These are phyloP conservation scores for Strigamia transsilvanica DNA, from an alignment of 2,888 invertebrate genomes.

Conservation along the genomic window DNA sequence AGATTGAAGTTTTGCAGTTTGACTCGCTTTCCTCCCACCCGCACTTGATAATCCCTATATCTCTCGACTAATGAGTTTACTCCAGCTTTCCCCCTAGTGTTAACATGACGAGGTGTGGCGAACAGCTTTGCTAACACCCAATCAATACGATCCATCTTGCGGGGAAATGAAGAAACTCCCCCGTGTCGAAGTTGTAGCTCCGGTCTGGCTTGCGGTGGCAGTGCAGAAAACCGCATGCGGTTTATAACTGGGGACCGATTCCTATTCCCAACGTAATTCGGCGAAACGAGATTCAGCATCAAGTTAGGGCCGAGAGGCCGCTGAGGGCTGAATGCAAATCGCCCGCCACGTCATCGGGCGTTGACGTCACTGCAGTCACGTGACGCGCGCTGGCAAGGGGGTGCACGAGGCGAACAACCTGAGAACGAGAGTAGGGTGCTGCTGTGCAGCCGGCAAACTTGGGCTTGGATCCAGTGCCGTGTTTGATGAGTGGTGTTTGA, in stretches of 20 bases:
- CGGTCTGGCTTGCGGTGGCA: not conserved
- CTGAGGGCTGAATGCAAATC: constrained; percentile 7
- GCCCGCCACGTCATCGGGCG: not conserved
- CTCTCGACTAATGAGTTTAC: not conserved
- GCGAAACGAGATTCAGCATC: constrained; percentile 2
- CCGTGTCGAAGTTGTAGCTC: not conserved
- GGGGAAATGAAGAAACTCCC: constrained; percentile 26
- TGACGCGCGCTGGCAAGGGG: constrained; percentile 21
- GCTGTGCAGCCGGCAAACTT: constrained; percentile 30
- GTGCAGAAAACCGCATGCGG: constrained; percentile 9
- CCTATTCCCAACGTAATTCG: constrained; percentile 21
- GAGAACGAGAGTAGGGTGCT: constrained; percentile 30
- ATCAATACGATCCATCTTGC: constrained; percentile 30
- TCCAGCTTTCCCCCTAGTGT: constrained; percentile 11
- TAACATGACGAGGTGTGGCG: constrained; percentile 13
- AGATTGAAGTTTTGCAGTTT: too few relatives aligned
- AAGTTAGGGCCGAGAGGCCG: not conserved
- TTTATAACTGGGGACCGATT: constrained; percentile 19
- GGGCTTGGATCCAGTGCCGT: constrained; percentile 25
- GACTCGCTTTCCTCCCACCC: not conserved
- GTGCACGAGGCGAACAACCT: constrained; percentile 30
- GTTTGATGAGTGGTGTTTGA: constrained; percentile 26
- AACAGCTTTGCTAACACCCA: constrained; percentile 14
- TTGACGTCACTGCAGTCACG: not conserved
- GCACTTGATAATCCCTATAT: constrained; percentile 15